A percentile compares a stretch with the other conserved stretches of the same genome.
phyloP scores from a whole-genome alignment of 2,888 invertebrate species.

The Chrysolina haemoptera region DNA sequence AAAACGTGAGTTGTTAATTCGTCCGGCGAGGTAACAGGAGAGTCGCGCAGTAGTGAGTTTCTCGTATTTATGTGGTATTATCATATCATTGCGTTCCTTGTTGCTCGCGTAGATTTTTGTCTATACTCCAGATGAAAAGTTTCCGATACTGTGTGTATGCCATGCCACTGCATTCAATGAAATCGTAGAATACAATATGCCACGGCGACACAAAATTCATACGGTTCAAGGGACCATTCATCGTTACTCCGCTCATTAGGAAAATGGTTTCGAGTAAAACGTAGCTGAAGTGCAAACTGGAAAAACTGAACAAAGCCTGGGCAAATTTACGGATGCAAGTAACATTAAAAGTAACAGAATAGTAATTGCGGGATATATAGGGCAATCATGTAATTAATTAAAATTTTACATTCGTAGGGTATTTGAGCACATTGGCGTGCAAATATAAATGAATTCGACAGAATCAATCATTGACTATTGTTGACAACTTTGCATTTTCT shows the following conservation, averaged over 20 bases:
- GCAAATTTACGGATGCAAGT: neutral
- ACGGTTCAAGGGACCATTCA: neutral
- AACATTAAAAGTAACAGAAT: neutral
- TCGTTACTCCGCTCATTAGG: neutral
- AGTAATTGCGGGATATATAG: neutral
- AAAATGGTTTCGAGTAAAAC: slow-evolving; percentile 11
- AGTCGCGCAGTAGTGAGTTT: no score
- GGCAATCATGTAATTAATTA: slow-evolving; percentile 13
- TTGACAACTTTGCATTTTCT: no score
- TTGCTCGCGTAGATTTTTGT: no score
- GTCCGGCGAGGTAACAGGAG: no score
- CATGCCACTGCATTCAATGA: neutral
- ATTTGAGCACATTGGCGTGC: slow-evolving; percentile 10
- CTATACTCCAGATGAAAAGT: no score
- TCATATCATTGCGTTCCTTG: no score
- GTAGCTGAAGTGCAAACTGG: neutral
- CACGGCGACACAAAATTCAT: neutral
- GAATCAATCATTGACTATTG: no score
- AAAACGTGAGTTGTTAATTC: no score
- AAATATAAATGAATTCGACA: no score
- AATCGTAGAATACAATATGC: neutral
- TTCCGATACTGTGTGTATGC: no score
- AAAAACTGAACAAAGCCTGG: slow-evolving; percentile 9
- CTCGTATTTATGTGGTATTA: no score
- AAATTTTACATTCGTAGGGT: neutral